A percentile compares a stretch with the other conserved stretches of the same genome.
Evolutionary conservation across 2,888 invertebrate genomes (phyloP).

Genomic region (Acrobasis suavella): DNA sequence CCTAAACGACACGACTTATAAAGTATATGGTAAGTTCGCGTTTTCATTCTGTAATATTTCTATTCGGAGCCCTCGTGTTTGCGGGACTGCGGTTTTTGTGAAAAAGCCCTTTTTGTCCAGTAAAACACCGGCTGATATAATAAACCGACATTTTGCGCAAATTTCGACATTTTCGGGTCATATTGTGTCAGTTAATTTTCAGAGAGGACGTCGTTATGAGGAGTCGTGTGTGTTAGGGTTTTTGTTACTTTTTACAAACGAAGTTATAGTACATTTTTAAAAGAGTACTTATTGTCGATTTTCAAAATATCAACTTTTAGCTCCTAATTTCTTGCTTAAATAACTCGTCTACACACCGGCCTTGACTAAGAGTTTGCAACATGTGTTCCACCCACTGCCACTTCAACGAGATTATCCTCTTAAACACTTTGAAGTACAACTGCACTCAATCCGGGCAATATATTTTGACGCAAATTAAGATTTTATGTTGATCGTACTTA

Average conservation of each 20-base stretch:
- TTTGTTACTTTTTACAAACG: background rate
- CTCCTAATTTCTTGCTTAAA: no score
- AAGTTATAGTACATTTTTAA: background rate
- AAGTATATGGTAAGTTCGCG: no score
- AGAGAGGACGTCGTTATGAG: background rate
- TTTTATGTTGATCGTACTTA: no score
- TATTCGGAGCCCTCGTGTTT: background rate
- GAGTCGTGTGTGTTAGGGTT: background rate
- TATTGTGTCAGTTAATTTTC: conserved; percentile 14
- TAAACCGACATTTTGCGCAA: conserved; percentile 8
- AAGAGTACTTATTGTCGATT: no score
- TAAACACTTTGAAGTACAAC: no score
- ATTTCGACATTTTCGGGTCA: conserved; percentile 4
- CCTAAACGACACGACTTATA: no score
- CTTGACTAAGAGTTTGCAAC: no score
- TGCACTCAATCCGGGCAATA: no score
- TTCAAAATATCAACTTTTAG: background rate
- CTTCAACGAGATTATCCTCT: no score
- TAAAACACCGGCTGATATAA: background rate
- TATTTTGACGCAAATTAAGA: no score
- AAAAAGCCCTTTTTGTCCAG: conserved; percentile 9
- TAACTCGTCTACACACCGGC: no score
- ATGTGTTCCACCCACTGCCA: no score
- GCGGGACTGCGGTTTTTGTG: conserved; percentile 1
- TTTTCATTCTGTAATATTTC: background rate